Evolutionary conservation across 2,113 vertebrate genomes (phyloP).

Genomic region (Oncorhynchus keta): DNA sequence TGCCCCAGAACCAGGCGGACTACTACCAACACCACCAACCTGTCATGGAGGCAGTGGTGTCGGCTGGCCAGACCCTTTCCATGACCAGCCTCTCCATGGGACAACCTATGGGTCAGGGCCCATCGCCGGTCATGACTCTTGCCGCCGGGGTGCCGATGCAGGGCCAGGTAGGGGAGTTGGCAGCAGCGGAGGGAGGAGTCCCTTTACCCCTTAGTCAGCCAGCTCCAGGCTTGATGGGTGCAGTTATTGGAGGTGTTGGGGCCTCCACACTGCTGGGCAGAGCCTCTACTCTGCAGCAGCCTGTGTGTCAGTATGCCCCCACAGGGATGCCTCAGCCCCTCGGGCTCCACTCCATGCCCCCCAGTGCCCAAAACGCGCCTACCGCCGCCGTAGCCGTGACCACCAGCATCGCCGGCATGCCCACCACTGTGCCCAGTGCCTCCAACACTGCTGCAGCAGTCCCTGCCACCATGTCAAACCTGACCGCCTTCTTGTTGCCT

Average conservation of each 20-base stretch:
- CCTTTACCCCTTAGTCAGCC: neutral
- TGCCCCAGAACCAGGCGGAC: neutral
- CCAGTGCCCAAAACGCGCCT: neutral
- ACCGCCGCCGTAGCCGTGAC: neutral
- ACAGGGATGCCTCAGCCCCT: neutral
- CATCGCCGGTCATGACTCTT: neutral
- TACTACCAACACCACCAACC: conserved; percentile 1
- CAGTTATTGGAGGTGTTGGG: neutral
- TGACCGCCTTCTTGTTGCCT: neutral
- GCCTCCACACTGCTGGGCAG: neutral
- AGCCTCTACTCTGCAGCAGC: neutral
- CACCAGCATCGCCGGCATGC: neutral
- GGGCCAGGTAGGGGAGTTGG: neutral
- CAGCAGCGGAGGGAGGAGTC: neutral
- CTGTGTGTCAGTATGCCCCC: neutral
- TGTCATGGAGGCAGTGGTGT: neutral
- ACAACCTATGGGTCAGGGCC: conserved; percentile 1
- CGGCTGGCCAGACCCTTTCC: conserved; percentile 8
- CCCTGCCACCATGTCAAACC: neutral
- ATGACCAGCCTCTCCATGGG: conserved; percentile 47
- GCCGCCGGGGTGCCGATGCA: neutral
- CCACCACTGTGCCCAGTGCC: neutral
- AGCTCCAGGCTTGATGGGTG: neutral
- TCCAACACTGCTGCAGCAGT: neutral
- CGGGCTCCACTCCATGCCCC: neutral